Evolutionary conservation across 2,113 vertebrate genomes (phyloP), one percentile per base, ranked within the genome.

Genomic region (Paratilapia polleni): DNA sequence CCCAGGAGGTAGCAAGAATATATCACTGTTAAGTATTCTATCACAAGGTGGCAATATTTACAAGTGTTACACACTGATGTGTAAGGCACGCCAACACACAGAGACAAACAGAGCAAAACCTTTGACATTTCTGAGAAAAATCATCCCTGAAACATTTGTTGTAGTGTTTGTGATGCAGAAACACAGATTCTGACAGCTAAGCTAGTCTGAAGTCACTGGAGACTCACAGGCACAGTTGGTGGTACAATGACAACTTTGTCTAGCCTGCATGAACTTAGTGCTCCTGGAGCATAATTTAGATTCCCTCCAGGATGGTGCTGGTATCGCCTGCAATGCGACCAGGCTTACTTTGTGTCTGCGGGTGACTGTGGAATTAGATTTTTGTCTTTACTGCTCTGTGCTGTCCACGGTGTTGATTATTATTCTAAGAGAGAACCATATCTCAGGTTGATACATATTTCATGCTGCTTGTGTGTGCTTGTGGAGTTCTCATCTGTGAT

Each of bases 401-500:
- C 85, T 81, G 86, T 90, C 93, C 81, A 75, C n/a, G 1, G 84
- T 66, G 68, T 78, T 88, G 88, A 92, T 93, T 93, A 87, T 89
- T 87, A 92, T 94, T 92, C 92, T 54, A 74, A 86, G 79, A 80
- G 86, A 88, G 86, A 87, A 89, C 63, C 88, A 74, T 87, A 82
- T 91, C 82, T 89, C 73, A 77, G 83, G 64, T 82, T 91, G 87
- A 92, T 91, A 89, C 91, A 92, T 94, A 91, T 93, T 89, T 94
- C 89, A 92, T 87, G 88, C 66, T 81, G 83, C 81, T 84, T 85
- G 80, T 74, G 62, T 88, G 74, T 80, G 81, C 75, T 76, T 78
- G 79, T 82, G 74, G 81, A 79, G 79, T 81, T 81, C 87, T 91
- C 87, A 87, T 89, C 87, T 94, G 90, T 89, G 83, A 93, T 92